Base-by-base conservation (phyloP, 2,797 vertebrate species). In the Spea hammondii region DNA sequence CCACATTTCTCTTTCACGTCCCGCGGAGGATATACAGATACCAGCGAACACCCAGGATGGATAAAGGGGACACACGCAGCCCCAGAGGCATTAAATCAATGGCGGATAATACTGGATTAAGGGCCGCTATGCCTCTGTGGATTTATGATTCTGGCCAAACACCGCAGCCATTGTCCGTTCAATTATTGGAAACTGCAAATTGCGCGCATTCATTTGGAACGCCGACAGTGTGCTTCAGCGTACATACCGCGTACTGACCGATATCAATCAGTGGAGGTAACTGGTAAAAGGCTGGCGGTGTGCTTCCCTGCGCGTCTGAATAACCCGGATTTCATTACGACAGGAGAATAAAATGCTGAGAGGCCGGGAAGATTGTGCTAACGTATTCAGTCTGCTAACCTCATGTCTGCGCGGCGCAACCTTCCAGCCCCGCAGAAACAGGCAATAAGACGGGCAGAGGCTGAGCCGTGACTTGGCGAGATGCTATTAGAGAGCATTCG, bases 401-500 rank as follows among this genome's bases (percentile, higher is more conserved):
- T 70, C 53, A 14, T 13, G 57, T 77, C 48, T 45, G 50, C n/a
- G 14, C 6, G 11, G 55, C 11, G 55, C 46, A 65, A 10, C 71
- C 1, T 57, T 57, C 13, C 11, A 12, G 54, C n/a, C 0, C 5
- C 3, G 47, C 4, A 11, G 48, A 46, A 44, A 45, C 54, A 47
- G 32, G 45, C 6, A 5, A 17, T 32, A 6, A 10, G 75, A 65
- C 6, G 57, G 72, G 72, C 49, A 2, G 32, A 48, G 14, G 72
- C 49, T 32, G 32, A 48, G 14, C 6, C n/a, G 11, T 5, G 49
- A 49, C 54, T 62, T 14, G 13, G 17, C 5, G 12, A n/a, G n/a
- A 51, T 48, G 53, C 44, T 54, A 66, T 78, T 78, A 66, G 12
- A 13, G 62, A 44, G n/a, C 8, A 49, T 49, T 13, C 46, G 44